Conservation (phyloP, 2,888 invertebrate genomes). For the Acanthosoma haemorrhoidale region DNA sequence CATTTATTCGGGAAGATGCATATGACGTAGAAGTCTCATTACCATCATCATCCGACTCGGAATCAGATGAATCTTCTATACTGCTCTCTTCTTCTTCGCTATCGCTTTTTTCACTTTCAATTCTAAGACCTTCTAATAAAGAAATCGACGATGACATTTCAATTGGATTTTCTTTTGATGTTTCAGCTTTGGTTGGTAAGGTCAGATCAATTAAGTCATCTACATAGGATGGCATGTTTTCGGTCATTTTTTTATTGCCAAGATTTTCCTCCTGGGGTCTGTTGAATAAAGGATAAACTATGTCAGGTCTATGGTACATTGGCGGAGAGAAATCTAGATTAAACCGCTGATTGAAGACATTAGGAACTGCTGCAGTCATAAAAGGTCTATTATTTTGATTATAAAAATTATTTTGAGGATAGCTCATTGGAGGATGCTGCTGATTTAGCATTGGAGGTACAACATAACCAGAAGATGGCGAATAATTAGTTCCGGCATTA, state of each 20-base stretch:
- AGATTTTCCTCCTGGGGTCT: neutral
- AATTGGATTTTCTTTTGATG: neutral
- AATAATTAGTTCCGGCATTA: neutral
- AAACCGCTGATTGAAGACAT: neutral
- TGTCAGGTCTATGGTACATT: neutral
- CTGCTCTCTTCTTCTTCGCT: neutral
- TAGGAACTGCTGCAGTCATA: constrained; percentile 3
- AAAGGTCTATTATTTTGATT: neutral
- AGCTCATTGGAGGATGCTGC: neutral
- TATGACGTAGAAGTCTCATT: neutral
- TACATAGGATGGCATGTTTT: neutral
- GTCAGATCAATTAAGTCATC: constrained; percentile 9
- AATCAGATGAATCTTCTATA: neutral
- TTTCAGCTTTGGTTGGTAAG: neutral
- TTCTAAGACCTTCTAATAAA: constrained; percentile 1
- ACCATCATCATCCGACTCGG: neutral
- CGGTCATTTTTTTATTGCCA: neutral
- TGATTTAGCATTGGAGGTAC: neutral
- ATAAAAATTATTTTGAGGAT: neutral
- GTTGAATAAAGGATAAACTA: neutral
- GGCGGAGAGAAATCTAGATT: neutral
- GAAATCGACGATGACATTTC: neutral
- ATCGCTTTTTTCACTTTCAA: neutral
- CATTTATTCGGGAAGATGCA: neutral
- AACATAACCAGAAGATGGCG: neutral